phyloP scores from a whole-genome alignment of 2,797 vertebrate species.

The Sebastes trivittatus region DNA sequence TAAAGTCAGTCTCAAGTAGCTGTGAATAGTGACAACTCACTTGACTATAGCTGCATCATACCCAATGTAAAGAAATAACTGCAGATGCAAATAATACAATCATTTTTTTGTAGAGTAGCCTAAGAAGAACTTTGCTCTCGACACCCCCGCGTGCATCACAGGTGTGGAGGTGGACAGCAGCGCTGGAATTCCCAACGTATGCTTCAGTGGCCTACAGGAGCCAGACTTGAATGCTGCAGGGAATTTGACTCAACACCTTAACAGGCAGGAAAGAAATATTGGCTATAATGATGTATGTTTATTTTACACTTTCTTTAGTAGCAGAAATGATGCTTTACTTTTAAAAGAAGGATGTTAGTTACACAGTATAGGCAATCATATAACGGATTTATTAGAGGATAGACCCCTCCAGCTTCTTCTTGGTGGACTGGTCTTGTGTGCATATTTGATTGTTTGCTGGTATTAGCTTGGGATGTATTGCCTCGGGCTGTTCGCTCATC shows the following conservation, averaged over 20 bases:
- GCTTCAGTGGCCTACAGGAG: not conserved
- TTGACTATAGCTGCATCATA: not conserved
- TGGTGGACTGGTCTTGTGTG: not conserved
- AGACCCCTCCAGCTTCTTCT: not conserved
- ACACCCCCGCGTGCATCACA: not conserved
- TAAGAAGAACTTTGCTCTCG: slow-evolving; percentile 2
- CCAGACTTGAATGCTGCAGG: not conserved
- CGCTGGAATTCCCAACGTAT: not conserved
- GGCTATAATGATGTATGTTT: not conserved
- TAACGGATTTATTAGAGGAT: slow-evolving; percentile 11
- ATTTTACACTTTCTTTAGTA: not conserved
- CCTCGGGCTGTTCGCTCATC: slow-evolving; percentile 19
- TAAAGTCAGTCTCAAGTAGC: not conserved
- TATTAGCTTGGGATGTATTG: not conserved
- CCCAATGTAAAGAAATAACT: not conserved
- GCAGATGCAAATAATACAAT: not conserved
- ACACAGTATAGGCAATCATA: not conserved
- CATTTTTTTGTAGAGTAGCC: not conserved
- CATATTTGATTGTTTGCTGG: slow-evolving; percentile 15
- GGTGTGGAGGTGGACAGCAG: slow-evolving; percentile 36
- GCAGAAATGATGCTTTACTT: not conserved
- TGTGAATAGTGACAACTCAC: not conserved
- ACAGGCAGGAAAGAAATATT: not conserved
- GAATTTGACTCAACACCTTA: slow-evolving; percentile 19
- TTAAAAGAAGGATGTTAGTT: not conserved